phyloP scores from a whole-genome alignment of 1,140 invertebrate species.

The Cecropterus lyciades region DNA sequence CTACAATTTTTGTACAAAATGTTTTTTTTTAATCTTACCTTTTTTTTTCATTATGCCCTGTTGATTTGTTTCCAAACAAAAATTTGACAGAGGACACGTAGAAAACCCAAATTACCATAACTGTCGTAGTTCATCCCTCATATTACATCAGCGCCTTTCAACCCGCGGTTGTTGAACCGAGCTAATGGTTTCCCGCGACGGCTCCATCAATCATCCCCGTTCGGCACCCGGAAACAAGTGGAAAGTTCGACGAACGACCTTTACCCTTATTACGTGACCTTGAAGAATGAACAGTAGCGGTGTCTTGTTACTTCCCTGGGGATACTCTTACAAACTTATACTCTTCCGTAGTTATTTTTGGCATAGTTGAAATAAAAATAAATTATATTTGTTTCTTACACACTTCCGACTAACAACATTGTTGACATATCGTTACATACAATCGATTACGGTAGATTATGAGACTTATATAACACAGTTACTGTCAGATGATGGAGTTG shows the following conservation, averaged over 20 bases:
- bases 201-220: slow-evolving; percentile 58
- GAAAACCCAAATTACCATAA: neutral
- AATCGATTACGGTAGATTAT: slow-evolving; percentile 13
- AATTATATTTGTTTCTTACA: neutral
- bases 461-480: slow-evolving; percentile 17
- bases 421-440: slow-evolving; percentile 14
- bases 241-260: slow-evolving; percentile 67
- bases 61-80: neutral
- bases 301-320: slow-evolving; percentile 11
- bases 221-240: slow-evolving; percentile 52
- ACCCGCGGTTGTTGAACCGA: slow-evolving; percentile 40
- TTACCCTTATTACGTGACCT: slow-evolving; percentile 55
- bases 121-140: neutral
- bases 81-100: neutral
- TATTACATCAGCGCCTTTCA: slow-evolving; percentile 9
- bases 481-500: slow-evolving; percentile 18
- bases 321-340: neutral
- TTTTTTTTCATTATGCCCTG: too few relatives aligned
- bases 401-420: slow-evolving; percentile 10
- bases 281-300: slow-evolving; percentile 48
- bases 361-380: neutral
- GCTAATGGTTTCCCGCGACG: slow-evolving; percentile 30
- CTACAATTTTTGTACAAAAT: too few relatives aligned
- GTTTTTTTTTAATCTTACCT: too few relatives aligned
- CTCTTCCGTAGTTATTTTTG: too few relatives aligned